Conservation (phyloP, 1,140 invertebrate genomes). For the Octopus sinensis region DNA sequence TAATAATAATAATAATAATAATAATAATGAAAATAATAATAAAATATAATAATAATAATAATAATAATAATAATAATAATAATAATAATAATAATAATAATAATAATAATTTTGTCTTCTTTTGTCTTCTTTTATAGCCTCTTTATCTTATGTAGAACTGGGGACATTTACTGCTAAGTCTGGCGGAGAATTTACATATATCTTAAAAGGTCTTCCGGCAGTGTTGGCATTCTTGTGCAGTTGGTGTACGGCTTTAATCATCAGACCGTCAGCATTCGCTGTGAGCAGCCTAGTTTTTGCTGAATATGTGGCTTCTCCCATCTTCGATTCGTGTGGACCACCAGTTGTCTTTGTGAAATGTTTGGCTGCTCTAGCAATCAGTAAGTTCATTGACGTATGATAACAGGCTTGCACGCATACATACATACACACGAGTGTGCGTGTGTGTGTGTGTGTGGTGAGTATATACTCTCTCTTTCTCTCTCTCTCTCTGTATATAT, state of each 20-base stretch:
- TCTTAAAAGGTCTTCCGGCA: slow-evolving; percentile 29
- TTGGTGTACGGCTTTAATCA: slow-evolving; percentile 54
- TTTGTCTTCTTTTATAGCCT: no score
- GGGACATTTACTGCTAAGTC: slow-evolving; percentile 45
- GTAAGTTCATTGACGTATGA: slow-evolving; percentile 25
- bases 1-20: slow-evolving; percentile 70
- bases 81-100: no score
- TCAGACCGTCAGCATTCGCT: slow-evolving; percentile 67
- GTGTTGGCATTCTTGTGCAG: slow-evolving; percentile 19
- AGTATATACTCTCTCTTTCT: no score
- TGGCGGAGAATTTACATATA: slow-evolving; percentile 49
- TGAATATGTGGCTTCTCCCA: slow-evolving; percentile 32
- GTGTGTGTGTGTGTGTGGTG: background rate
- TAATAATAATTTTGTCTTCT: background rate
- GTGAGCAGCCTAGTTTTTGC: slow-evolving; percentile 45
- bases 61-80: no score
- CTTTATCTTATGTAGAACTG: slow-evolving; percentile 48
- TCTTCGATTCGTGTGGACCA: slow-evolving; percentile 40
- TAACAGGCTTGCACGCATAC: no score
- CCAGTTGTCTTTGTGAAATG: slow-evolving; percentile 36
- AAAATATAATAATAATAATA: no score
- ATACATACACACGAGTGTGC: background rate
- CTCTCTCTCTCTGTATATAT: no score
- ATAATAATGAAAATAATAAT: slow-evolving; percentile 59
- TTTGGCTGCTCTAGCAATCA: slow-evolving; percentile 35